phyloP scores from a whole-genome alignment of 2,797 vertebrate genomes.

The Leptatherina wallacei region DNA sequence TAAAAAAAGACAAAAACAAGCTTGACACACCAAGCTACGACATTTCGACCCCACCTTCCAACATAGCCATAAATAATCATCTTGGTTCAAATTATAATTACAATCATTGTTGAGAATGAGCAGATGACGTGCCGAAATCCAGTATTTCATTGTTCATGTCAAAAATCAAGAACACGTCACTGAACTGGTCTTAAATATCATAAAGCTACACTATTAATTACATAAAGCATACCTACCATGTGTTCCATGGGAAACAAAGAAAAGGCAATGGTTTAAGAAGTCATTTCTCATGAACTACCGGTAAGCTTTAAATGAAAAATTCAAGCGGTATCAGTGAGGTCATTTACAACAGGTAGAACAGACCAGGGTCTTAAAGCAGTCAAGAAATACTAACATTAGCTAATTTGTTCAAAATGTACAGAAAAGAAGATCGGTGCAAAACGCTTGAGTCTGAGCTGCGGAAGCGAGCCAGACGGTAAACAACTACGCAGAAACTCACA shows the following conservation, averaged over 20 bases:
- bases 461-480: conserved; percentile 84
- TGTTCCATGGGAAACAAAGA: conserved; percentile 81
- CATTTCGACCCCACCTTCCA: conserved; percentile 51
- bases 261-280: conserved; percentile 84
- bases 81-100: conserved; percentile 54
- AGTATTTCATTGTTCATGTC: conserved; percentile 58
- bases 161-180: conserved; percentile 48
- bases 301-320: conserved; percentile 62
- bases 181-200: conserved; percentile 54
- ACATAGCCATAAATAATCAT: conserved; percentile 70
- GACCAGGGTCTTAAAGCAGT: conserved; percentile 63
- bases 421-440: conserved; percentile 83
- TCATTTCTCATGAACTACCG: conserved; percentile 69
- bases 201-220: conserved; percentile 60
- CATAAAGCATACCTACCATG: conserved; percentile 69
- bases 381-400: conserved; percentile 68
- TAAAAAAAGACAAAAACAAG: conserved; percentile 72
- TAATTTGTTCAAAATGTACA: conserved; percentile 88
- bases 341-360: conserved; percentile 65
- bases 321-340: conserved; percentile 63
- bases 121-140: conserved; percentile 58
- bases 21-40: conserved; percentile 69
- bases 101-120: conserved; percentile 49
- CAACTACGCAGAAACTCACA: conserved; percentile 80
- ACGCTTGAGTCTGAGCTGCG: conserved; percentile 73